These are phyloP conservation scores for Pseudomyrmex sp. DNA, from an alignment of 1,140 invertebrate genomes.

Conservation along the genomic window DNA sequence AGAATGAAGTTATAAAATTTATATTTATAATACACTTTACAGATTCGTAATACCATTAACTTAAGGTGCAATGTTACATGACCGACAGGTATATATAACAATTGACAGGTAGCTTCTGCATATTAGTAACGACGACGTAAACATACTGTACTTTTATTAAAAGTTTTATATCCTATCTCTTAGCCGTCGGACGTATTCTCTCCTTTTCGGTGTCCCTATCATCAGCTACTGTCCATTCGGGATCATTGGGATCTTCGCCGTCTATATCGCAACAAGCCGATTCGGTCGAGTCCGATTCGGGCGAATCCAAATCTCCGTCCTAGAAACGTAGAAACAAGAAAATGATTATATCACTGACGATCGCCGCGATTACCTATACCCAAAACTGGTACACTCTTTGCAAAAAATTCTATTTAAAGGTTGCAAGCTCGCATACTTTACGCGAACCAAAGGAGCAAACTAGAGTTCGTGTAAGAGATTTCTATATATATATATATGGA, in stretches of 20 bases:
- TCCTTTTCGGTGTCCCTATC: slow-evolving; percentile 83
- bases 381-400: slow-evolving; percentile 54
- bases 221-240: slow-evolving; percentile 89
- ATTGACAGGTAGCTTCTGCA: slow-evolving; percentile 84
- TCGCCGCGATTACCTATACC: slow-evolving; percentile 5
- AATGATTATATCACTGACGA: slow-evolving; percentile 44
- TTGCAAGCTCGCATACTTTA: slow-evolving; percentile 64
- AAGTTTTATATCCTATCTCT: slow-evolving; percentile 84
- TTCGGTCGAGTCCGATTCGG: slow-evolving; percentile 87
- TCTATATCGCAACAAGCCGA: slow-evolving; percentile 86
- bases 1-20: slow-evolving; percentile 85
- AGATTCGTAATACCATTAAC: slow-evolving; percentile 84
- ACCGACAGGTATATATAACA: slow-evolving; percentile 83
- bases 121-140: slow-evolving; percentile 78
- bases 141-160: slow-evolving; percentile 77
- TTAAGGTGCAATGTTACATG: slow-evolving; percentile 83
- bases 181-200: slow-evolving; percentile 83
- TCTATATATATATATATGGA: slow-evolving; percentile 2
- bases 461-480: slow-evolving; percentile 57
- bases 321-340: slow-evolving; percentile 72
- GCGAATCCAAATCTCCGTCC: slow-evolving; percentile 82
- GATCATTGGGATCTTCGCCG: slow-evolving; percentile 92
- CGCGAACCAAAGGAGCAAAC: slow-evolving; percentile 64
- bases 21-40: slow-evolving; percentile 86
- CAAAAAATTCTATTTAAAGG: slow-evolving; percentile 63